phyloP scores from a whole-genome alignment of 2,888 invertebrate species.

The Epinotia nisella region DNA sequence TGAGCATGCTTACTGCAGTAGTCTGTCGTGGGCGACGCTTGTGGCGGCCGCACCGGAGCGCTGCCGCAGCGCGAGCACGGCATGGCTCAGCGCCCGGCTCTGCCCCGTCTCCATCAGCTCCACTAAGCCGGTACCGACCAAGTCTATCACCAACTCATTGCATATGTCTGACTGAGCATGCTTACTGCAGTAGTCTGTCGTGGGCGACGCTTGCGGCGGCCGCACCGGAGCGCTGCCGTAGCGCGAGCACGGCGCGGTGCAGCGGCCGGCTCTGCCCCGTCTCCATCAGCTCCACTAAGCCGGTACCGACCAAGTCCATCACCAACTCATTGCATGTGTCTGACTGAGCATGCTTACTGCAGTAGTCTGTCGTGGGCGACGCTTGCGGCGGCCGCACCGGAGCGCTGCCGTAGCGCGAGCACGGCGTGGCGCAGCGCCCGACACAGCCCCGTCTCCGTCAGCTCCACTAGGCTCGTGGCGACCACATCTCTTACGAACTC shows the following conservation, averaged over 20 bases:
- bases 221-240: conserved; percentile 50
- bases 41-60: conserved; percentile 10
- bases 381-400: conserved; percentile 53
- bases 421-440: conserved; percentile 58
- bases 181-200: too few relatives aligned
- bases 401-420: conserved; percentile 54
- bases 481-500: conserved; percentile 62
- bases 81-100: conserved; percentile 52
- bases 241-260: conserved; percentile 54
- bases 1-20: too few relatives aligned
- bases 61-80: conserved; percentile 55
- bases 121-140: too few relatives aligned
- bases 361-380: conserved; percentile 57
- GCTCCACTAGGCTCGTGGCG: conserved; percentile 63
- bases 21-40: too few relatives aligned
- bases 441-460: conserved; percentile 63
- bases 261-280: conserved; percentile 44
- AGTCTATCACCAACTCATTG: conserved; percentile 47
- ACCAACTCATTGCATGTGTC: conserved; percentile 46
- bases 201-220: too few relatives aligned
- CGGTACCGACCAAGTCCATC: too few relatives aligned
- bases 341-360: conserved; percentile 51
- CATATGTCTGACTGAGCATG: too few relatives aligned
- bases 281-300: too few relatives aligned
- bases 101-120: too few relatives aligned